Conservation (phyloP, 2,888 invertebrate genomes). For the Chrysina gloriosa region DNA sequence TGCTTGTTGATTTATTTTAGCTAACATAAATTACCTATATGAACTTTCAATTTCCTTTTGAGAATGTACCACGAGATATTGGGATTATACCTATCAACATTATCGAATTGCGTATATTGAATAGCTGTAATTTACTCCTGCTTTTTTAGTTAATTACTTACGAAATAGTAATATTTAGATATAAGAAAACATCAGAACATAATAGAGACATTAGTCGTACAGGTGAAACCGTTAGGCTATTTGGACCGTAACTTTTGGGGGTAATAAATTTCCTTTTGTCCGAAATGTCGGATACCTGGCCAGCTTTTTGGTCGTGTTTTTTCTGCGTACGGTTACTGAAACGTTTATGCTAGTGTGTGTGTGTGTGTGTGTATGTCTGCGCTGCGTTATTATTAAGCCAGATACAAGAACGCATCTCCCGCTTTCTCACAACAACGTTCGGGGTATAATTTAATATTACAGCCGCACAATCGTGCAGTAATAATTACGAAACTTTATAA, state of each 20-base stretch:
- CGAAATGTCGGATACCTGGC: constrained; percentile 49
- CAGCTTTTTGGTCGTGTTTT: constrained; percentile 26
- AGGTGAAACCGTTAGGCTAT: constrained; percentile 55
- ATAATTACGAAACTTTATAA: constrained; percentile 40
- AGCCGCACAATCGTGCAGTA: constrained; percentile 19
- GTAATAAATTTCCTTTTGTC: constrained; percentile 58
- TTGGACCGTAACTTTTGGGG: constrained; percentile 44
- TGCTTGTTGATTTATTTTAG: constrained; percentile 48
- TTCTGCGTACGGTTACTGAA: constrained; percentile 15
- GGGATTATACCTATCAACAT: not conserved
- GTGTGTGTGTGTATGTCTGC: not conserved
- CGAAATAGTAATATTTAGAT: not conserved
- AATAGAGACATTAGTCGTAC: constrained; percentile 36
- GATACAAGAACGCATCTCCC: constrained; percentile 30
- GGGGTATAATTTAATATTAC: constrained; percentile 39
- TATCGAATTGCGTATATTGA: not conserved
- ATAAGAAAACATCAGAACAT: constrained; percentile 7
- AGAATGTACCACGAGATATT: constrained; percentile 42
- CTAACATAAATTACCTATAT: constrained; percentile 48
- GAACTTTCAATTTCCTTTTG: constrained; percentile 43
- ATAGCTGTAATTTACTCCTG: not conserved
- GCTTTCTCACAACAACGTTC: constrained; percentile 1
- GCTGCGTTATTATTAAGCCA: constrained; percentile 23
- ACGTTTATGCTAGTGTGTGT: not conserved
- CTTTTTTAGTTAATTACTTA: not conserved